Base-by-base conservation (phyloP, 2,113 vertebrate genomes). In the Oenanthe oenanthe region DNA sequence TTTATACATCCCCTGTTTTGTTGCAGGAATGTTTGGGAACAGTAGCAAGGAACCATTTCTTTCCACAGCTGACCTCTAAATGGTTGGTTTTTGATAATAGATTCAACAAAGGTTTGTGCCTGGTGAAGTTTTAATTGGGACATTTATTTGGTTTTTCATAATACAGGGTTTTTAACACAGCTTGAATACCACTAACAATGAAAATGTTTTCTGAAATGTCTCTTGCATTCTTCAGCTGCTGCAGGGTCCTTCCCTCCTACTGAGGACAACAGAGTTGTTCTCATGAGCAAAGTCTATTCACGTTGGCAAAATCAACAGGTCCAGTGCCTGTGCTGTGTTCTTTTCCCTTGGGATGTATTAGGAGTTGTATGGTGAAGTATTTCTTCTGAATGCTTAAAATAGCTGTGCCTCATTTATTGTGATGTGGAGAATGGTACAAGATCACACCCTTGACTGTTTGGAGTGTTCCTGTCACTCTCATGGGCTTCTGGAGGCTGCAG, bases 1-100 rank as follows among this genome's bases (percentile, higher is more conserved):
- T 91, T 96, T 89, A 93, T 93, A 88, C 70, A 68, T 84, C n/a
- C 63, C 62, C 78, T 93, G n/a, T 96, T 96, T 92, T 93, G 88
- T 95, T 87, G 74, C 32, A 67, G 45, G 13, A 4, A 1, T 25
- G 14, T 96, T 95, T 85, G 67, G 71, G 77, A 97, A 91, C 77
- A 93, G 81, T 78, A 81, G 81, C 72, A 91, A 93, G 88, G 85
- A 86, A 76, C 5, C 4, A 21, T 21, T 65, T 42, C 62, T 95
- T 92, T 94, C 60, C 50, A 67, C 32, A 36, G 62, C 22, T 95
- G 73, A 93, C 83, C 62, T 94, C 81, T 78, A 95, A 85, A 50
- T 58, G 74, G 32, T 66, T 17, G 31, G 8, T 66, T 97, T 92
- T 96, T 92, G 29, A 80, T 73, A 83, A 89, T 10, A 73, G 31